phyloP scores from a whole-genome alignment of 2,113 vertebrate genomes.

The Zeus faber region DNA sequence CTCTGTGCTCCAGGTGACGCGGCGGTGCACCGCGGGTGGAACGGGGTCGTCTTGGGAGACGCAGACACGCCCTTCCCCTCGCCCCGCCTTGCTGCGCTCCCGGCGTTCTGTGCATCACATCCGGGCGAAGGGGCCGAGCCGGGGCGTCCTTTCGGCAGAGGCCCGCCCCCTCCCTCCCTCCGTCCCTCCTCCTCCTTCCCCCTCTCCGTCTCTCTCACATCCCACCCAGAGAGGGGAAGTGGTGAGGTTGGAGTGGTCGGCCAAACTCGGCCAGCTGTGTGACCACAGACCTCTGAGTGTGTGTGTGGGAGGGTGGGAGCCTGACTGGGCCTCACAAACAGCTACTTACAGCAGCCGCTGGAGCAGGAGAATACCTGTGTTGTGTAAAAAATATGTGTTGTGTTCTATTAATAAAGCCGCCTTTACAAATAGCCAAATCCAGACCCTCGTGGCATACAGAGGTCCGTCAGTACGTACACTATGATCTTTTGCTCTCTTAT shows the following conservation, averaged over 20 bases:
- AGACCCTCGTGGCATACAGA: too few relatives aligned
- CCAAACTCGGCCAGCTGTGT: conserved; percentile 68
- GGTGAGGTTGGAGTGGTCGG: conserved; percentile 71
- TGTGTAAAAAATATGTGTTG: too few relatives aligned
- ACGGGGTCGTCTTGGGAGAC: conserved; percentile 58
- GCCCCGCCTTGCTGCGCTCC: conserved; percentile 21
- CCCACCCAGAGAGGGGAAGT: conserved; percentile 76
- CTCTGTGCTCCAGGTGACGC: conserved; percentile 31
- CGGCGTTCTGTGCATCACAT: too few relatives aligned
- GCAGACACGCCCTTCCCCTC: conserved; percentile 48
- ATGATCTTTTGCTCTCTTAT: too few relatives aligned
- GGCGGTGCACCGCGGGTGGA: conserved; percentile 50
- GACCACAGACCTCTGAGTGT: conserved; percentile 70
- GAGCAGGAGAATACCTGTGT: too few relatives aligned
- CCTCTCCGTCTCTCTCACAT: conserved; percentile 52
- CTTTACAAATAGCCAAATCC: too few relatives aligned
- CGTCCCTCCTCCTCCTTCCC: conserved; percentile 25
- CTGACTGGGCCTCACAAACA: background rate
- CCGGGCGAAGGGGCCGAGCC: too few relatives aligned
- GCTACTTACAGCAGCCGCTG: background rate
- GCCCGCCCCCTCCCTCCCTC: conserved; percentile 28
- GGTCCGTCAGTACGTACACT: too few relatives aligned
- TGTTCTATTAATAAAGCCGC: too few relatives aligned
- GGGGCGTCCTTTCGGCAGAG: too few relatives aligned
- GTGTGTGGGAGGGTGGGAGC: conserved; percentile 41